Evolutionary conservation across 2,888 invertebrate species (phyloP).

Genomic region (Leucophenga maculata): DNA sequence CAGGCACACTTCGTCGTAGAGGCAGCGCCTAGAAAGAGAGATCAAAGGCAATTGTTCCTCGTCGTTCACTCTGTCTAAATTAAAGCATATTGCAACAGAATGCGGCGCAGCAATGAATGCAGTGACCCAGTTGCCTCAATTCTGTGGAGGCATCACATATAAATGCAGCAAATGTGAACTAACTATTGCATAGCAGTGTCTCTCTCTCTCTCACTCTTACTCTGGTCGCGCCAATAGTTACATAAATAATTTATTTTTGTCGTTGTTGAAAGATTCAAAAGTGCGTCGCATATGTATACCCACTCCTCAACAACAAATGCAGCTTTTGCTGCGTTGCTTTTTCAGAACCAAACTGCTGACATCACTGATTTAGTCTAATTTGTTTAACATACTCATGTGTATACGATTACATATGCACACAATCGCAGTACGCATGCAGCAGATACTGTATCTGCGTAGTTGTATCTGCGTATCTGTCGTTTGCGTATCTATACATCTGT

Average conservation of each 20-base stretch:
- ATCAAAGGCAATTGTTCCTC: too few species aligned
- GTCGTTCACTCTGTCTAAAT: neutral
- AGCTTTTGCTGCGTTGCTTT: too few species aligned
- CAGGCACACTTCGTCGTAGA: neutral
- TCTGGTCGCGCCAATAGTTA: neutral
- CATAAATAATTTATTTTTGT: constrained; percentile 10
- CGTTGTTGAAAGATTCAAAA: neutral
- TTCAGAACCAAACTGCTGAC: too few species aligned
- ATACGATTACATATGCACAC: too few species aligned
- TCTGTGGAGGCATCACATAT: too few species aligned
- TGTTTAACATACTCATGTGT: too few species aligned
- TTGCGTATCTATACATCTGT: neutral
- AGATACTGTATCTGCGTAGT: neutral
- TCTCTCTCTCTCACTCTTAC: too few species aligned
- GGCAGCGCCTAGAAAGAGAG: neutral
- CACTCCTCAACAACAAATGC: too few species aligned
- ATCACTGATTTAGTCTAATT: too few species aligned
- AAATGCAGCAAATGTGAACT: too few species aligned
- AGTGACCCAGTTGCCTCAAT: neutral
- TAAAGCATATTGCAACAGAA: neutral
- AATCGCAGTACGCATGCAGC: neutral
- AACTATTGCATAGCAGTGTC: too few species aligned
- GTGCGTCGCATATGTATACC: too few species aligned
- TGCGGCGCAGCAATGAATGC: constrained; percentile 21
- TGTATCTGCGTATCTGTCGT: constrained; percentile 9